These are phyloP conservation scores for Cyanistes caeruleus DNA, from an alignment of 2,113 vertebrate genomes.

Conservation along the genomic window DNA sequence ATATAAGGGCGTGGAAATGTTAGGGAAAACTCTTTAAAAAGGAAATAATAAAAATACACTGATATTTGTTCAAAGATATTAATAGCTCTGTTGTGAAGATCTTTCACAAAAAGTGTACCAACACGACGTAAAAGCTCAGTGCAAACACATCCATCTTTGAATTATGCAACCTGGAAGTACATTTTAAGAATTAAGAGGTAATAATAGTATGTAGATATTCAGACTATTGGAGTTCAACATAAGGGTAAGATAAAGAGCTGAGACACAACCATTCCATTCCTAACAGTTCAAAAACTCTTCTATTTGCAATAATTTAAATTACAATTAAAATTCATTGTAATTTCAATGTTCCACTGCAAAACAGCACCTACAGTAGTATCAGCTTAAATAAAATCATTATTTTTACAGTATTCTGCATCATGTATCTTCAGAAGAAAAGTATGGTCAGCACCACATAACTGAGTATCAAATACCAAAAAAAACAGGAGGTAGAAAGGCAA, in stretches of 20 bases:
- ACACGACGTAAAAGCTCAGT: not conserved
- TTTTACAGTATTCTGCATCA: not conserved
- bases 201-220: not conserved
- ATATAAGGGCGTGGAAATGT: slow-evolving; percentile 91
- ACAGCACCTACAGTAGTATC: not conserved
- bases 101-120: not conserved
- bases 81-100: not conserved
- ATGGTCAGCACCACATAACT: not conserved
- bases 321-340: not conserved
- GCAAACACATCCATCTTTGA: not conserved
- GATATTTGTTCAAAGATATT: not conserved
- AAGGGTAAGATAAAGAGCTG: not conserved
- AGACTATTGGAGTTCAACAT: not conserved
- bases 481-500: not conserved
- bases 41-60: not conserved
- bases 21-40: slow-evolving; percentile 70
- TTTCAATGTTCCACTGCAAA: not conserved
- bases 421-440: not conserved
- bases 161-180: not conserved
- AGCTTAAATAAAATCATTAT: not conserved
- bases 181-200: not conserved
- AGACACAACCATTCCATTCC: not conserved
- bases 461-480: not conserved
- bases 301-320: not conserved
- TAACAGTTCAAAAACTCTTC: not conserved